These are phyloP conservation scores for Thalassarche chlororhynchos DNA, from an alignment of 2,113 vertebrate genomes.

Conservation along the genomic window DNA sequence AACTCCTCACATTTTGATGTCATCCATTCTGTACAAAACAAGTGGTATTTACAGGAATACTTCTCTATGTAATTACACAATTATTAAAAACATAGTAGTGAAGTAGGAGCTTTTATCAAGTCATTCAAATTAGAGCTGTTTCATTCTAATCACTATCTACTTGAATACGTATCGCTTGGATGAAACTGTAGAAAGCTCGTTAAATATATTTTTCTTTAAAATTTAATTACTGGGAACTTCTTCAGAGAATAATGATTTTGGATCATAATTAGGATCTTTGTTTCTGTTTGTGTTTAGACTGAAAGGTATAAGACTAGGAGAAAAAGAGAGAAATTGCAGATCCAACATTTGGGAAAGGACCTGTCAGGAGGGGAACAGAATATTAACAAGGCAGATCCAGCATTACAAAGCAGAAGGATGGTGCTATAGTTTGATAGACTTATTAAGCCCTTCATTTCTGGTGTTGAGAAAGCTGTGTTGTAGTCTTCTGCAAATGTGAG, in stretches of 20 bases:
- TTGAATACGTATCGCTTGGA: slow-evolving; percentile 74
- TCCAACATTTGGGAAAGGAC: slow-evolving; percentile 59
- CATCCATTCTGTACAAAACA: slow-evolving; percentile 67
- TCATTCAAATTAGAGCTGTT: slow-evolving; percentile 78
- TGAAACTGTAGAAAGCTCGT: slow-evolving; percentile 75
- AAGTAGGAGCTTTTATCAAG: slow-evolving; percentile 78
- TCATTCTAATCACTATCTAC: slow-evolving; percentile 77
- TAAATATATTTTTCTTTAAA: slow-evolving; percentile 80
- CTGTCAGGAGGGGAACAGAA: slow-evolving; percentile 23
- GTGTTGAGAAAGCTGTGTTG: background rate
- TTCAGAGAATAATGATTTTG: slow-evolving; percentile 75
- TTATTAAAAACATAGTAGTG: slow-evolving; percentile 78
- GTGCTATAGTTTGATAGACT: slow-evolving; percentile 41
- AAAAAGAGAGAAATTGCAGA: slow-evolving; percentile 73
- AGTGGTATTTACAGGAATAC: slow-evolving; percentile 75
- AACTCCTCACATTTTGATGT: slow-evolving; percentile 53
- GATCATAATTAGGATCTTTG: slow-evolving; percentile 79
- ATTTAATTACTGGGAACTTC: slow-evolving; percentile 81
- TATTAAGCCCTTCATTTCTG: slow-evolving; percentile 32
- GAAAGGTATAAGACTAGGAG: slow-evolving; percentile 72
- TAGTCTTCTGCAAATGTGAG: background rate
- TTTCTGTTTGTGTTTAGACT: slow-evolving; percentile 72
- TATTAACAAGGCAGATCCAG: slow-evolving; percentile 52
- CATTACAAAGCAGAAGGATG: background rate
- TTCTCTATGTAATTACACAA: slow-evolving; percentile 77